Evolutionary conservation across 2,797 vertebrate species (phyloP).

Genomic region (Semotilus atromaculatus): DNA sequence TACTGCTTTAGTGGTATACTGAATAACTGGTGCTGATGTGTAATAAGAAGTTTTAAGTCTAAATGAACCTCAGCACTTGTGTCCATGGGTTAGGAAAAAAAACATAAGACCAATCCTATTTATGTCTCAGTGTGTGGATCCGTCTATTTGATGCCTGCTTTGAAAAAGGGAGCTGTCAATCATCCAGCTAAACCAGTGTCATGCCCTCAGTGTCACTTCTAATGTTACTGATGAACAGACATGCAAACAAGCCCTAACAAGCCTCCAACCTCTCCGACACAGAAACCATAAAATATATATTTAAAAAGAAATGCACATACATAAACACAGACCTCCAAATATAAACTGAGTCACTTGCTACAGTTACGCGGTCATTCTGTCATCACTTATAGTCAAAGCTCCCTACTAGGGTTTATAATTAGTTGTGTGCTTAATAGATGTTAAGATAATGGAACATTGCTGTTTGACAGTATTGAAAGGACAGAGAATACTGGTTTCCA

Average conservation of each 20-base stretch:
- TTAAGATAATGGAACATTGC: background rate
- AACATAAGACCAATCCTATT: background rate
- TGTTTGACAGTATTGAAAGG: background rate
- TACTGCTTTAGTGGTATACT: background rate
- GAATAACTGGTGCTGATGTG: slow-evolving; percentile 2
- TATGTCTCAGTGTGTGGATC: background rate
- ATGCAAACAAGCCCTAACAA: slow-evolving; percentile 23
- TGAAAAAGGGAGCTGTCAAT: slow-evolving; percentile 60
- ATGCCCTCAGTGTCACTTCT: slow-evolving; percentile 40
- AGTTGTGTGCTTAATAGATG: slow-evolving; percentile 19
- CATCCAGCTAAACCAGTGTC: slow-evolving; percentile 48
- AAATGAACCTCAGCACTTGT: background rate
- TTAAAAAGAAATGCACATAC: background rate
- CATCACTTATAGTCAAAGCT: slow-evolving; percentile 52
- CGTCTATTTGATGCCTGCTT: slow-evolving; percentile 34
- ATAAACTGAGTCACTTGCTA: background rate
- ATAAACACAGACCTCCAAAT: background rate
- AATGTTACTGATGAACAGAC: background rate
- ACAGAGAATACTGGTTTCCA: slow-evolving; percentile 22
- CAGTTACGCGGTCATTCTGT: slow-evolving; percentile 54
- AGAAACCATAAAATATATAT: background rate
- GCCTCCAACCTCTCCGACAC: background rate
- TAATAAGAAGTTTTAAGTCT: background rate
- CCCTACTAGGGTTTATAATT: slow-evolving; percentile 58
- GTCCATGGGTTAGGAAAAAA: background rate